These are phyloP conservation scores for Nomada fucata DNA, from an alignment of 2,888 invertebrate species.

Conservation along the genomic window DNA sequence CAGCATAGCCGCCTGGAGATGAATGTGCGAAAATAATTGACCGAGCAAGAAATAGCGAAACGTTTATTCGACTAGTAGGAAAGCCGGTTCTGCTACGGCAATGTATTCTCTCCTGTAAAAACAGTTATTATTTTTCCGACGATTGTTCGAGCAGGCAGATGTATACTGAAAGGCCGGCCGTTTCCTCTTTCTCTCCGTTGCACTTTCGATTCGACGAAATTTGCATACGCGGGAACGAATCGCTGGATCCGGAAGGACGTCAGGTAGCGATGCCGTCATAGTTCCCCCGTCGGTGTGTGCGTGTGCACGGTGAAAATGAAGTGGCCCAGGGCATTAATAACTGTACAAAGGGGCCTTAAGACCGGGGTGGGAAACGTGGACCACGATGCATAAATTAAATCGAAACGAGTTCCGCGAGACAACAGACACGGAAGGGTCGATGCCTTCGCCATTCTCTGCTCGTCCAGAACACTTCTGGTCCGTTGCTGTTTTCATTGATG, in stretches of 20 bases:
- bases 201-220: constrained; percentile 67
- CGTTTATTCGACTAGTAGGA: constrained; percentile 6
- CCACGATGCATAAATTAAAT: constrained; percentile 77
- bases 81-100: constrained; percentile 61
- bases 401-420: constrained; percentile 78
- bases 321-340: constrained; percentile 82
- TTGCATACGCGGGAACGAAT: constrained; percentile 82
- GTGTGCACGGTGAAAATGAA: constrained; percentile 79
- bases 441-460: constrained; percentile 49
- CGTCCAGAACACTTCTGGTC: constrained; percentile 36
- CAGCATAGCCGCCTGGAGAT: no score
- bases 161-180: constrained; percentile 74
- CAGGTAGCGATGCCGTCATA: constrained; percentile 76
- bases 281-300: constrained; percentile 57
- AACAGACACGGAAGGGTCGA: constrained; percentile 67
- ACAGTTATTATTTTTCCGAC: constrained; percentile 81
- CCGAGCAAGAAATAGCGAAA: constrained; percentile 26
- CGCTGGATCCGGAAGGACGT: constrained; percentile 75
- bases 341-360: constrained; percentile 78
- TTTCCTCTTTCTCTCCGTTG: constrained; percentile 48
- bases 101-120: constrained; percentile 80
- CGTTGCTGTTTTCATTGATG: constrained; percentile 47
- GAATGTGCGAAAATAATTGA: constrained; percentile 9
- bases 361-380: constrained; percentile 70
- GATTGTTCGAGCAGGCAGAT: constrained; percentile 80